Percentiles rank a stretch among this genome's conserved stretches.
Conservation (phyloP, 2,113 vertebrate genomes). For the Cinclus mexicanus region DNA sequence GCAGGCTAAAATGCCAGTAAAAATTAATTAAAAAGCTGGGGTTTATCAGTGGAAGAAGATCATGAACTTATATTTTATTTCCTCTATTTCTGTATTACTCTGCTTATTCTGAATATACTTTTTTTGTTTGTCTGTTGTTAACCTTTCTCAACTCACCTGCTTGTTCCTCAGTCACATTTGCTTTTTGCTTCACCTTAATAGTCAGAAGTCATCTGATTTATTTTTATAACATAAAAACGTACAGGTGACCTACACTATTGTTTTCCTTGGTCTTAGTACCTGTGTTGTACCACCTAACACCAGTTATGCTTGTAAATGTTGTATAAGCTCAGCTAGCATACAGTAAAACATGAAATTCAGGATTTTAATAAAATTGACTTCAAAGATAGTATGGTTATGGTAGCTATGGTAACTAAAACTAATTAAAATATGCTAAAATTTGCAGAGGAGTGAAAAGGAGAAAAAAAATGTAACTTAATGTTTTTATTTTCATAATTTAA, state of each 20-base stretch:
- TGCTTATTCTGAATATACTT: not conserved
- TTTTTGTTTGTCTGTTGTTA: not conserved
- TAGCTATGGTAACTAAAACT: conserved; percentile 60
- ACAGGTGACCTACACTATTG: not conserved
- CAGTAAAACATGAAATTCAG: not conserved
- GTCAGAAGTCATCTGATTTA: not conserved
- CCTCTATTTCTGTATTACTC: not conserved
- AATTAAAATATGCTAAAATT: conserved; percentile 47
- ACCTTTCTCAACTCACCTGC: not conserved
- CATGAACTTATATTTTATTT: not conserved
- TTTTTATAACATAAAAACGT: not conserved
- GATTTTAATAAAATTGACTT: conserved; percentile 31
- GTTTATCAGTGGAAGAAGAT: not conserved
- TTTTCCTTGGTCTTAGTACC: not conserved
- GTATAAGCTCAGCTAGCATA: not conserved
- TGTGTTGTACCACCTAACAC: not conserved
- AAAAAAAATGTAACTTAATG: not conserved
- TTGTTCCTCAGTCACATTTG: not conserved
- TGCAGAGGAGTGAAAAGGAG: not conserved
- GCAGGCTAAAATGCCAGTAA: not conserved
- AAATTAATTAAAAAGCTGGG: not conserved
- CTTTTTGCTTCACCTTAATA: not conserved
- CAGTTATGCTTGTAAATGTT: not conserved
- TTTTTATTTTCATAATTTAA: not conserved
- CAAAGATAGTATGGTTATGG: not conserved